A percentile compares a stretch with the other conserved stretches of the same genome.
phyloP scores from a whole-genome alignment of 2,113 vertebrate genomes.

The Solea solea region DNA sequence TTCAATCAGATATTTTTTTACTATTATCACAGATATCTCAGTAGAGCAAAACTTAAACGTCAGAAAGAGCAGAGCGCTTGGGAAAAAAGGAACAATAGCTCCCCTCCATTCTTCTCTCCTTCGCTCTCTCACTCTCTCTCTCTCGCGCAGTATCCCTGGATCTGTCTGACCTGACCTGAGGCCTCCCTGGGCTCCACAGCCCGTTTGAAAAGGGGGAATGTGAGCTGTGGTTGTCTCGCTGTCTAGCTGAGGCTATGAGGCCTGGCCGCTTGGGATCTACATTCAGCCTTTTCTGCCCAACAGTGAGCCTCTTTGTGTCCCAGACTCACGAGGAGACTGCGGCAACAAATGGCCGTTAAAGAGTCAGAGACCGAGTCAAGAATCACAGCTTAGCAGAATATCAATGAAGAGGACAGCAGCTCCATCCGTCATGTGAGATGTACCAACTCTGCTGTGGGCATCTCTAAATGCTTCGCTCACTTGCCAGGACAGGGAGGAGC shows the following conservation, averaged over 20 bases:
- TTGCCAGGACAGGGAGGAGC: constrained; percentile 27
- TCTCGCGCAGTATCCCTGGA: constrained; percentile 39
- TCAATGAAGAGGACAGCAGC: constrained; percentile 71
- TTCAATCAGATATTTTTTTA: constrained; percentile 55
- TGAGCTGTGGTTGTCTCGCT: constrained; percentile 68
- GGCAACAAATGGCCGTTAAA: constrained; percentile 78
- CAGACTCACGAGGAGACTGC: constrained; percentile 68
- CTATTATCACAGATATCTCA: constrained; percentile 35
- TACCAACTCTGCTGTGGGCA: constrained; percentile 17
- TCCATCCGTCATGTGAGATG: constrained; percentile 55
- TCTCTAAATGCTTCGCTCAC: constrained; percentile 45
- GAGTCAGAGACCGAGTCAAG: constrained; percentile 63
- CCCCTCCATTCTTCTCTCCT: constrained; percentile 37
- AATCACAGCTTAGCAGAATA: constrained; percentile 65
- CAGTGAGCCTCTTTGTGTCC: constrained; percentile 80
- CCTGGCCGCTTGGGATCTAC: constrained; percentile 75
- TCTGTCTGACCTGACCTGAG: constrained; percentile 61
- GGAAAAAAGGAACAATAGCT: constrained; percentile 47
- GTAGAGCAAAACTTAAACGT: constrained; percentile 10
- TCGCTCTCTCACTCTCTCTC: constrained; percentile 32
- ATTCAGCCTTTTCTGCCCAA: constrained; percentile 73
- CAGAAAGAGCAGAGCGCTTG: constrained; percentile 17
- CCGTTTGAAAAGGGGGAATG: constrained; percentile 70
- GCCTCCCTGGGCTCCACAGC: constrained; percentile 53
- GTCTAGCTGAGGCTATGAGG: constrained; percentile 52